Evolutionary conservation across 2,888 invertebrate species (phyloP).

Genomic region (Machimus rusticus): DNA sequence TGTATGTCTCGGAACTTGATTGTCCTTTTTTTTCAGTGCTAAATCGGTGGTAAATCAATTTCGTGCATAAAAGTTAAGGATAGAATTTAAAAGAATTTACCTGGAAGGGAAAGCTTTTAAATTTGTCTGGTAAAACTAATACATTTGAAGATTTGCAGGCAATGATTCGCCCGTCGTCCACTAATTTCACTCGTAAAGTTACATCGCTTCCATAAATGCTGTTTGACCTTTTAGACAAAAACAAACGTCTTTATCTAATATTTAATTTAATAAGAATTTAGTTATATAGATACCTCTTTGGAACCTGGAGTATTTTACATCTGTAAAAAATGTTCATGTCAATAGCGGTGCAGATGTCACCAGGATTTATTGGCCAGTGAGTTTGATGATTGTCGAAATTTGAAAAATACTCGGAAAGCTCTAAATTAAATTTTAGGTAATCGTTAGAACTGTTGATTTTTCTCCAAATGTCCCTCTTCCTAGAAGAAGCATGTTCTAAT

Average conservation of each 20-base stretch:
- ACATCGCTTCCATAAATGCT: constrained; percentile 46
- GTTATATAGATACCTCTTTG: constrained; percentile 50
- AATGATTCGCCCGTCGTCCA: constrained; percentile 69
- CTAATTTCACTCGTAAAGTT: constrained; percentile 63
- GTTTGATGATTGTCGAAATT: constrained; percentile 50
- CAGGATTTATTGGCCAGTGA: constrained; percentile 62
- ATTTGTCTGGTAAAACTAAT: constrained; percentile 65
- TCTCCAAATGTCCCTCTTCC: constrained; percentile 46
- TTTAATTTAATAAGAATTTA: constrained; percentile 39
- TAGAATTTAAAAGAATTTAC: constrained; percentile 46
- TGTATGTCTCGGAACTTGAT: no score
- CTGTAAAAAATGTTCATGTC: constrained; percentile 66
- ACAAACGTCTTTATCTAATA: not conserved
- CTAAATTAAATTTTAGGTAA: constrained; percentile 51
- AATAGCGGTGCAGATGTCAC: constrained; percentile 68
- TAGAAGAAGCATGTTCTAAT: constrained; percentile 59
- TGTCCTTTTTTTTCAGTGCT: no score
- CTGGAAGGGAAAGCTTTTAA: constrained; percentile 64
- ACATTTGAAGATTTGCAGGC: constrained; percentile 62
- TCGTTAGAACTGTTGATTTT: constrained; percentile 51
- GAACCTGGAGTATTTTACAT: constrained; percentile 65
- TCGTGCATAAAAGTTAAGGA: constrained; percentile 46
- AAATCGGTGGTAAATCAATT: no score
- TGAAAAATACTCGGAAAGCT: constrained; percentile 53
- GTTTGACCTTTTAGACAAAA: constrained; percentile 30